A percentile compares a stretch with the other conserved stretches of the same genome.
Conservation (phyloP, 2,113 vertebrate genomes). For the Recurvirostra avosetta region DNA sequence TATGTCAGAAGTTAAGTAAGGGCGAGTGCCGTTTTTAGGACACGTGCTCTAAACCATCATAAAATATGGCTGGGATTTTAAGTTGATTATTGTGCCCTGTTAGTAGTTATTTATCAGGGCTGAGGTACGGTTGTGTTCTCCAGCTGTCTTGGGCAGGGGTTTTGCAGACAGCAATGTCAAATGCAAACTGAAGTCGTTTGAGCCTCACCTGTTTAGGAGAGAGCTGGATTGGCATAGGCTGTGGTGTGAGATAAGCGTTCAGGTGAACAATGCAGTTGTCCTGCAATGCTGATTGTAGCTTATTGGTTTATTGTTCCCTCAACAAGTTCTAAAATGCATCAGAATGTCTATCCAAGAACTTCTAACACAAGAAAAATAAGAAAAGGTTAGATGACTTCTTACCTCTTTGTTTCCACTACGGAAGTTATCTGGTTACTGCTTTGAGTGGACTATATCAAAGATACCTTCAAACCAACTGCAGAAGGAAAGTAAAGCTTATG, state of each 20-base stretch:
- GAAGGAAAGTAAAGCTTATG: not conserved
- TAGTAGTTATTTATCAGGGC: not conserved
- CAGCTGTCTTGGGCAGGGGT: not conserved
- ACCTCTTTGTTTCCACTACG: no score
- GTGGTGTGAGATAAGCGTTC: rapidly evolving
- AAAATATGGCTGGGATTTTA: not conserved
- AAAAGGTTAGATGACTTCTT: not conserved
- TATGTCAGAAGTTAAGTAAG: no score
- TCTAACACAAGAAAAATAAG: not conserved
- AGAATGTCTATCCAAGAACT: not conserved
- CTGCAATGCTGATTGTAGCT: not conserved
- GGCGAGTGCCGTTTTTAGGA: not conserved
- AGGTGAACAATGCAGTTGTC: not conserved
- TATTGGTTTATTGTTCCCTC: not conserved
- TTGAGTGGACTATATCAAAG: no score
- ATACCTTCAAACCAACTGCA: not conserved
- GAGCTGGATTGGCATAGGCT: no score
- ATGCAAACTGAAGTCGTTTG: not conserved
- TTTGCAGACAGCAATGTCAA: not conserved
- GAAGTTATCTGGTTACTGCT: not conserved
- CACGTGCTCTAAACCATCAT: not conserved
- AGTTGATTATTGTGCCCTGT: not conserved
- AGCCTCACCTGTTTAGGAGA: not conserved
- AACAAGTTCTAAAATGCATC: not conserved
- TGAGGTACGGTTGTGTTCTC: not conserved